These are phyloP conservation scores for Plodia interpunctella DNA, from an alignment of 1,140 invertebrate genomes.

Conservation along the genomic window DNA sequence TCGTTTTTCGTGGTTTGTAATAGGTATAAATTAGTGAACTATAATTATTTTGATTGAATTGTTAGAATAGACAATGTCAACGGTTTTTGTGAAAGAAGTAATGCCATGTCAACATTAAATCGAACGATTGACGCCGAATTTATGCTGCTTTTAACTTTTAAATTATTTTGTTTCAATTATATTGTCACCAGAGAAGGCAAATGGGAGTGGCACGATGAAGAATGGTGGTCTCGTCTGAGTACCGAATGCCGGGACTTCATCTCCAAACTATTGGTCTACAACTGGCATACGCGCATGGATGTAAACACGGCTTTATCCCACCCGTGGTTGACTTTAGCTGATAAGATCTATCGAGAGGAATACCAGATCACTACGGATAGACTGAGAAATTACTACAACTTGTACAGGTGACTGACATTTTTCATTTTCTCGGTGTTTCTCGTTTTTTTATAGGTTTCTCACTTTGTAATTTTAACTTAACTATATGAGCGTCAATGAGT, in stretches of 20 bases:
- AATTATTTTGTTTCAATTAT: too few species aligned
- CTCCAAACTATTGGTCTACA: conserved; percentile 85
- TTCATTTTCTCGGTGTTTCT: too few species aligned
- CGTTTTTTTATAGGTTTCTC: background rate
- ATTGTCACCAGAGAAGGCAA: background rate
- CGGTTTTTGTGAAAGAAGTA: too few species aligned
- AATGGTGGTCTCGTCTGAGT: conserved; percentile 84
- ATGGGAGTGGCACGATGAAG: conserved; percentile 81
- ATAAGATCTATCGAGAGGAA: conserved; percentile 80
- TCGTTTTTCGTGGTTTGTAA: too few species aligned
- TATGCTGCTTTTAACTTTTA: too few species aligned
- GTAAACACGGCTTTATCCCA: conserved; percentile 88
- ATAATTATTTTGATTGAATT: too few species aligned
- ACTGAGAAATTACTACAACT: conserved; percentile 86
- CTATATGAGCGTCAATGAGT: too few species aligned
- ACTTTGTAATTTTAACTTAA: too few species aligned
- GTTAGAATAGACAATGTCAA: too few species aligned
- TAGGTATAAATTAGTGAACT: too few species aligned
- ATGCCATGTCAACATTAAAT: too few species aligned
- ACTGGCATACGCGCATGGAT: conserved; percentile 86
- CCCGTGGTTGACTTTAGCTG: conserved; percentile 89
- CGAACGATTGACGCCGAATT: too few species aligned
- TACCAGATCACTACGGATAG: conserved; percentile 86
- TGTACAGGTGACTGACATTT: conserved; percentile 78
- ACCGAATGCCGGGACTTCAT: conserved; percentile 93